phyloP scores from a whole-genome alignment of 2,797 vertebrate genomes.

The Meriones psammophilus region DNA sequence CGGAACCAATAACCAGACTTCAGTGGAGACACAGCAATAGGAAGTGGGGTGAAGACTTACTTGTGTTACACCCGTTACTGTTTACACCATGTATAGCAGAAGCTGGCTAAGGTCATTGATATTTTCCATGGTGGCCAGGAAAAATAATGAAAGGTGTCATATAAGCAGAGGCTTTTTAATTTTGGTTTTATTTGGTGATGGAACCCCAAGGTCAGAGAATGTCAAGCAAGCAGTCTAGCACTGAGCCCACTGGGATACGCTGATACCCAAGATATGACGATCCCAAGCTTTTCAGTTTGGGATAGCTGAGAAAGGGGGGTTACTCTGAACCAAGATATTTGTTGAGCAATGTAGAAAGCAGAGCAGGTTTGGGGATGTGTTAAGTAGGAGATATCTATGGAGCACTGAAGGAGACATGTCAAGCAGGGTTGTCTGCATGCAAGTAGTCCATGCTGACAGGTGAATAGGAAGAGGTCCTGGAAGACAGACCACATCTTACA shows the following conservation, averaged over 20 bases:
- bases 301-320: background rate
- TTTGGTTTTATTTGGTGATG: background rate
- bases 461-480: background rate
- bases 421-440: background rate
- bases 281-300: background rate
- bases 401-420: background rate
- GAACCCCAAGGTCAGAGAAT: background rate
- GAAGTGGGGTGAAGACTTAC: background rate
- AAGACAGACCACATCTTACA: background rate
- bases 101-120: background rate
- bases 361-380: background rate
- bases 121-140: background rate
- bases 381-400: background rate
- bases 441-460: background rate
- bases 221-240: background rate
- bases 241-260: background rate
- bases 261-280: background rate
- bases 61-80: background rate
- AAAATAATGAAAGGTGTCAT: background rate
- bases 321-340: background rate
- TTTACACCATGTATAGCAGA: background rate
- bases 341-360: background rate
- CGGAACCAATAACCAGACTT: background rate
- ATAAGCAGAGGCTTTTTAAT: background rate
- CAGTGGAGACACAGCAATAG: background rate